Conservation (phyloP, 2,797 vertebrate species). For the Agapornis canus region DNA sequence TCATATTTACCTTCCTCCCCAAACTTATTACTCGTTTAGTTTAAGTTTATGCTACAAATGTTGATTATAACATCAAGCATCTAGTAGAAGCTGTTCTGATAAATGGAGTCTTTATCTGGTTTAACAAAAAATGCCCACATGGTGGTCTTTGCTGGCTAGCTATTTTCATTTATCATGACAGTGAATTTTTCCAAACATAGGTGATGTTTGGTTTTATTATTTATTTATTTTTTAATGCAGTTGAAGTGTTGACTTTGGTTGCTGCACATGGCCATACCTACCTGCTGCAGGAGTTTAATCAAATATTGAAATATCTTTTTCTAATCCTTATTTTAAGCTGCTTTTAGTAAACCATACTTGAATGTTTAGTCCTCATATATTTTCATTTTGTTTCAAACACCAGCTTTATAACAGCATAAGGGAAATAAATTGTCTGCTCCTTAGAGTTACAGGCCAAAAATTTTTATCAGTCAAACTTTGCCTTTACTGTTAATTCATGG, state of each 20-base stretch:
- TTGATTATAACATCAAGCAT: neutral
- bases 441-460: neutral
- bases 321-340: neutral
- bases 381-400: neutral
- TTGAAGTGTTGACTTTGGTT: neutral
- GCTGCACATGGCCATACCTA: neutral
- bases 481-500: slow-evolving; percentile 38
- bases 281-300: neutral
- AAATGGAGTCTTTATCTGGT: neutral
- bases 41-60: neutral
- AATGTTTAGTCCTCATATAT: neutral
- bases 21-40: neutral
- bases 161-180: neutral
- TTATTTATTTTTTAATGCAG: neutral
- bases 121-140: neutral
- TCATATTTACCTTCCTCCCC: neutral
- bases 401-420: neutral
- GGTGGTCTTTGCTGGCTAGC: neutral
- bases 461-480: slow-evolving; percentile 40
- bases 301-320: neutral
- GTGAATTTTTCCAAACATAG: neutral
- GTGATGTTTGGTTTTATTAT: neutral
- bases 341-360: neutral
- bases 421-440: neutral
- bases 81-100: neutral